phyloP scores from a whole-genome alignment of 2,113 vertebrate genomes.

The Nyctibius bracteatus region DNA sequence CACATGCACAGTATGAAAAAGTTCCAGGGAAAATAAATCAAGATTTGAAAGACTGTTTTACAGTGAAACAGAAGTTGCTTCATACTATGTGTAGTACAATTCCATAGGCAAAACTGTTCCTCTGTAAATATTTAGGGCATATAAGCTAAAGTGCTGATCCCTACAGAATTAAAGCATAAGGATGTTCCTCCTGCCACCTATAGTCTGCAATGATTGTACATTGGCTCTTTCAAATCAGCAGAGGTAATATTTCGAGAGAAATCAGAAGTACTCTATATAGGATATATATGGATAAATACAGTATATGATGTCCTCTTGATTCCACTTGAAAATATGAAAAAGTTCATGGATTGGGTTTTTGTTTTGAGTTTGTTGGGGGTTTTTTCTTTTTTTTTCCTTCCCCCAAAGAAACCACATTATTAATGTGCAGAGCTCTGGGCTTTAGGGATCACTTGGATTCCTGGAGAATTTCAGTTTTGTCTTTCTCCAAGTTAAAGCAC shows the following conservation, averaged over 20 bases:
- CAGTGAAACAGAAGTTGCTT: not conserved
- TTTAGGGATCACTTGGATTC: slow-evolving; percentile 70
- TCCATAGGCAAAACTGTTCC: not conserved
- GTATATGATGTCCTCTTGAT: not conserved
- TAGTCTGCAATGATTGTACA: not conserved
- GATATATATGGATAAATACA: not conserved
- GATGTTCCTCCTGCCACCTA: slow-evolving; percentile 28
- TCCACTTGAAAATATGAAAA: slow-evolving; percentile 30
- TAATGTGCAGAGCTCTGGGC: slow-evolving; percentile 70
- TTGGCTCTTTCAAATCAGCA: not conserved
- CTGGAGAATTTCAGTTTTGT: slow-evolving; percentile 54
- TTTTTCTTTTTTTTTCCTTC: not conserved
- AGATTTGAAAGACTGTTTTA: not conserved
- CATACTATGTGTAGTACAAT: not conserved
- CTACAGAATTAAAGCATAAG: not conserved
- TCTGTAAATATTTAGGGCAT: not conserved
- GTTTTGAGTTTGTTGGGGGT: not conserved
- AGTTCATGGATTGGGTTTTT: not conserved
- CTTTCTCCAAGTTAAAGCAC: slow-evolving; percentile 55
- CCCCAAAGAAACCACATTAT: slow-evolving; percentile 58
- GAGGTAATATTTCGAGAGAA: not conserved
- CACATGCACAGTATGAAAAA: not conserved
- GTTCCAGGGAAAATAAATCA: slow-evolving; percentile 36
- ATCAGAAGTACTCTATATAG: not conserved
- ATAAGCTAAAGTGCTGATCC: not conserved